Conservation (phyloP, 2,888 invertebrate genomes). For the Alviniconcha strummeri region DNA sequence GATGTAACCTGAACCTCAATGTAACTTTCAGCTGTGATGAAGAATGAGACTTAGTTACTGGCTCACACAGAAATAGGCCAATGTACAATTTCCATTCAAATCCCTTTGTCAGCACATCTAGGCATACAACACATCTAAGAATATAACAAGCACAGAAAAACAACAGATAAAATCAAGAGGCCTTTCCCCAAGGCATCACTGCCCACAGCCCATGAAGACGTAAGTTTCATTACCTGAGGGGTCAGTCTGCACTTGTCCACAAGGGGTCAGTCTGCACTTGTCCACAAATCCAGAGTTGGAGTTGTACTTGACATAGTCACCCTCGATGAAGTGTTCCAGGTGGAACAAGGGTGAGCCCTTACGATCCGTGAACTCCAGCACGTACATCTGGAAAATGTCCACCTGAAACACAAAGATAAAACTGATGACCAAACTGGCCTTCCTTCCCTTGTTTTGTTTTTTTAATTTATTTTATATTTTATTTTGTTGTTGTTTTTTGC, state of each 20-base stretch:
- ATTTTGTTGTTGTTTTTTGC: neutral
- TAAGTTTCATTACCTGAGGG: slow-evolving; percentile 73
- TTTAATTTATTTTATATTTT: neutral
- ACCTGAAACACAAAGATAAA: slow-evolving; percentile 66
- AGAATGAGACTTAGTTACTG: no score
- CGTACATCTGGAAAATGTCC: slow-evolving; percentile 78
- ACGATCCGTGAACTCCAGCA: slow-evolving; percentile 76
- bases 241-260: slow-evolving; percentile 76
- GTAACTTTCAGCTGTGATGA: no score
- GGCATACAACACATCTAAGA: no score
- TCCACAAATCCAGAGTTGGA: slow-evolving; percentile 79
- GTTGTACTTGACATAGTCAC: slow-evolving; percentile 78
- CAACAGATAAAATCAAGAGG: no score
- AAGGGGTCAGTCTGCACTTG: slow-evolving; percentile 74
- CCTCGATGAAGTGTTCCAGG: slow-evolving; percentile 78
- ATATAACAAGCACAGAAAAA: no score
- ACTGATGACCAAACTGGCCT: neutral
- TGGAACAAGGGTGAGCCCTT: slow-evolving; percentile 74
- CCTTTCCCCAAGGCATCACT: no score
- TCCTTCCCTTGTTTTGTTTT: neutral
- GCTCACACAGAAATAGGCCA: no score
- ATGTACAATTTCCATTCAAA: no score
- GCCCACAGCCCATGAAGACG: no score
- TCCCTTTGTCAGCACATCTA: no score
- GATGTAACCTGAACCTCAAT: no score